Percentiles rank a stretch among this genome's conserved stretches.
phyloP scores from a whole-genome alignment of 2,113 vertebrate genomes.

The Amphiprion ocellaris region DNA sequence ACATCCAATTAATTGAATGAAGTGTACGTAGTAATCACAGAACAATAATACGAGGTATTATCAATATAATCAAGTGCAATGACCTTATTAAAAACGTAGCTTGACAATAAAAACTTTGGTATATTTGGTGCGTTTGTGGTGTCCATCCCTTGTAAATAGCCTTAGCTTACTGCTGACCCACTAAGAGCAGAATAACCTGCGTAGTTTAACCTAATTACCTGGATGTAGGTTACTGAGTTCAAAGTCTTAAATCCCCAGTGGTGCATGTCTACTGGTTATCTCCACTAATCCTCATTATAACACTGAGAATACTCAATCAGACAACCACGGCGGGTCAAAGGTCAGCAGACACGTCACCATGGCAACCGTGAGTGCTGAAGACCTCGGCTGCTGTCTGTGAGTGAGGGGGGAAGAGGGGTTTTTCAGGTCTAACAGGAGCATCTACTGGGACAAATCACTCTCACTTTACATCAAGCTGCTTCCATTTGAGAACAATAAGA shows the following conservation, averaged over 20 bases:
- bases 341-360: constrained; percentile 63
- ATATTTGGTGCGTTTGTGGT: neutral
- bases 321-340: constrained; percentile 72
- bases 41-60: too few species aligned
- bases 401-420: constrained; percentile 27
- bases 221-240: constrained; percentile 71
- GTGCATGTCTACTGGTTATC: constrained; percentile 65
- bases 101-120: neutral
- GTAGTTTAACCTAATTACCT: constrained; percentile 72
- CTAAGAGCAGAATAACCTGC: constrained; percentile 30
- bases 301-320: constrained; percentile 69
- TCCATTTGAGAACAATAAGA: constrained; percentile 47
- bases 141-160: neutral
- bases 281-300: constrained; percentile 75
- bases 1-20: too few species aligned
- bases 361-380: constrained; percentile 59
- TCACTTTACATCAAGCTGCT: constrained; percentile 49
- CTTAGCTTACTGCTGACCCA: constrained; percentile 35
- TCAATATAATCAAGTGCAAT: too few species aligned
- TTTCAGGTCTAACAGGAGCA: constrained; percentile 46
- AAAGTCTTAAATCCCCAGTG: constrained; percentile 59
- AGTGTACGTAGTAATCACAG: too few species aligned
- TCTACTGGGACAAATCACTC: constrained; percentile 61
- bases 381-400: constrained; percentile 43
- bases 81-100: too few species aligned